Percentiles rank a stretch among this genome's conserved stretches.
These are phyloP conservation scores for Monopterus albus DNA, from an alignment of 2,113 vertebrate species.

Conservation along the genomic window DNA sequence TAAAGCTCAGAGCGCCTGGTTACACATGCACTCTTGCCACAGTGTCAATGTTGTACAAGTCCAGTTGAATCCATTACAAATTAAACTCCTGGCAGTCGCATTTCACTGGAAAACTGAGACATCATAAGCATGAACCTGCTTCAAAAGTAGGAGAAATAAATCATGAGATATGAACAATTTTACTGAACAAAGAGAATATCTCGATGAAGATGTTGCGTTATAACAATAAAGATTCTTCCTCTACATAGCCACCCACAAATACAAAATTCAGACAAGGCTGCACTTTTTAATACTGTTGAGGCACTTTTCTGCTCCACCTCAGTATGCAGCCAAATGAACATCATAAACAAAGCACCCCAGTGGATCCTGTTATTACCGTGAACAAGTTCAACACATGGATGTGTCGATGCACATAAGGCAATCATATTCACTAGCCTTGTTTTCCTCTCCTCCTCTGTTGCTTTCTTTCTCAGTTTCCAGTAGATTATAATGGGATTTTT, in stretches of 20 bases:
- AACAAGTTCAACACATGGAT: slow-evolving; percentile 60
- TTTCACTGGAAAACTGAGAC: slow-evolving; percentile 23
- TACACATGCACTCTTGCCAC: slow-evolving; percentile 16
- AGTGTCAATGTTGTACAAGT: slow-evolving; percentile 24
- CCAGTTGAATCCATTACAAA: slow-evolving; percentile 29
- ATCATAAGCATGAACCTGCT: background rate
- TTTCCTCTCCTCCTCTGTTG: slow-evolving; percentile 1
- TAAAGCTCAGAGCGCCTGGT: slow-evolving; percentile 21
- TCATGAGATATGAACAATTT: background rate
- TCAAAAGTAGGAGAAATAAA: background rate
- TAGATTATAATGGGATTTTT: slow-evolving; percentile 18
- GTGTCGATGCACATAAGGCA: slow-evolving; percentile 32
- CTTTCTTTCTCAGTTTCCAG: background rate
- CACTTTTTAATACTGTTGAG: slow-evolving; percentile 53
- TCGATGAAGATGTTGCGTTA: slow-evolving; percentile 8
- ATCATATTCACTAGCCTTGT: slow-evolving; percentile 40
- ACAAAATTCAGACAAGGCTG: slow-evolving; percentile 28
- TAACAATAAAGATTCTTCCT: background rate
- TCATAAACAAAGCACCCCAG: slow-evolving; percentile 52
- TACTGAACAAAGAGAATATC: background rate
- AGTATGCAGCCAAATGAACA: slow-evolving; percentile 51
- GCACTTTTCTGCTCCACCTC: slow-evolving; percentile 46
- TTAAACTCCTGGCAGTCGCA: slow-evolving; percentile 34
- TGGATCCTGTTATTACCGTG: slow-evolving; percentile 62
- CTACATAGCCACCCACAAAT: slow-evolving; percentile 18